Evolutionary conservation across 2,888 invertebrate genomes (phyloP), one percentile per base, ranked within the genome.

Genomic region (Idaea aversata): DNA sequence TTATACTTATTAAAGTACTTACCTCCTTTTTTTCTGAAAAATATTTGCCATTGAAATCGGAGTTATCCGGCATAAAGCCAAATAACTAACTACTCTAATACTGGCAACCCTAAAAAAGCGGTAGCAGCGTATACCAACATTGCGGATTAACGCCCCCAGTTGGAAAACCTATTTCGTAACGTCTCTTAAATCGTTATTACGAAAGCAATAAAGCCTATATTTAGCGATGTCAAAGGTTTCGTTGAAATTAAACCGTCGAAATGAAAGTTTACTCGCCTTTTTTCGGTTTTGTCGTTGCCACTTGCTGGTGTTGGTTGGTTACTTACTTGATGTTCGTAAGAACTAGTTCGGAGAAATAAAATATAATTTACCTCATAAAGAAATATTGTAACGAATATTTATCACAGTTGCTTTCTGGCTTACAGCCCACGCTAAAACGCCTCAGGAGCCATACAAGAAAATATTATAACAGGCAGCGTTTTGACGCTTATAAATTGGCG

Each of bases 201-300:
- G 79, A 86, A 87, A 84, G 90, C 88, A 88, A 89, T 90, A 90
- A 89, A 88, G 88, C 70, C 85, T 78, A 89, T 84, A 90, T 87
- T 89, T 86, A 86, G 79, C 79, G 72, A 70, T 78, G 85, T 87
- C 88, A 89, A 88, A 88, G 87, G 85, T 84, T 80, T 79, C 72
- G 80, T 75, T 70, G 75, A 83, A 87, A 88, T 89, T 84, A 88
- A 89, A 89, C 79, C 83, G 80, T 84, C 78, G 85, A 85, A 87
- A 90, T 88, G 86, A 88, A 87, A 86, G 82, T 86, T 81, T 73
- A 77, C 75, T 79, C 80, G 81, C 82, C 83, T 82, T 84, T 85
- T 79, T 86, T 80, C 75, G 77, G 73, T 73, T 85, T 79, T 86
- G 79, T 75, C 77, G 73, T 73, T 71, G 74, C 80, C 80, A 76